phyloP scores from a whole-genome alignment of 1,140 invertebrate species.

The Drosophila parabipectinata region DNA sequence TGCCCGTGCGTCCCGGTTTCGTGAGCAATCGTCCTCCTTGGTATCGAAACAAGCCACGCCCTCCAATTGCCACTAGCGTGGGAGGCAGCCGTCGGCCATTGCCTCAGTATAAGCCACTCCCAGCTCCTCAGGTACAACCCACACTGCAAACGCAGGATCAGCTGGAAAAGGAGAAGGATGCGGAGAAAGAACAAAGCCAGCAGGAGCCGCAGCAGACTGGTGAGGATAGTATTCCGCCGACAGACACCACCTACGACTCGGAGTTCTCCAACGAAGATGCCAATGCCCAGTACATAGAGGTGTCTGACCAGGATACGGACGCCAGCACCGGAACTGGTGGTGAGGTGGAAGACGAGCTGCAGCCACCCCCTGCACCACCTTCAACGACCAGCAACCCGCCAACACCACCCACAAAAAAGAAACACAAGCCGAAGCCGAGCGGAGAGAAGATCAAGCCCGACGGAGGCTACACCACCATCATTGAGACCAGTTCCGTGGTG shows the following conservation, averaged over 20 bases:
- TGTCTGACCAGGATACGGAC: constrained; percentile 74
- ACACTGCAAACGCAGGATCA: constrained; percentile 51
- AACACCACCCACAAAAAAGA: constrained; percentile 56
- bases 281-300: constrained; percentile 79
- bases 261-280: constrained; percentile 78
- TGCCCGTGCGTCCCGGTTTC: constrained; percentile 86
- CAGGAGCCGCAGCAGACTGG: constrained; percentile 28
- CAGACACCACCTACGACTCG: constrained; percentile 78
- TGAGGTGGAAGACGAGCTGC: constrained; percentile 61
- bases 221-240: constrained; percentile 59
- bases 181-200: constrained; percentile 18
- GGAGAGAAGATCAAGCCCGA: constrained; percentile 58
- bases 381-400: constrained; percentile 22
- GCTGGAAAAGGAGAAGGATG: constrained; percentile 9
- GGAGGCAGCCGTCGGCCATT: constrained; percentile 84
- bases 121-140: constrained; percentile 59
- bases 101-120: constrained; percentile 86
- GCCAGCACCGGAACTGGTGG: constrained; percentile 23
- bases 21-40: constrained; percentile 86
- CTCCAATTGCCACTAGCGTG: constrained; percentile 74
- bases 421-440: constrained; percentile 62
- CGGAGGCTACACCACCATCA: constrained; percentile 59
- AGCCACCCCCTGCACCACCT: constrained; percentile 30
- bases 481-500: constrained; percentile 70
- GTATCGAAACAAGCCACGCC: constrained; percentile 86